Conservation (phyloP, 2,888 invertebrate genomes). For the Sinhomidia bicolor region DNA sequence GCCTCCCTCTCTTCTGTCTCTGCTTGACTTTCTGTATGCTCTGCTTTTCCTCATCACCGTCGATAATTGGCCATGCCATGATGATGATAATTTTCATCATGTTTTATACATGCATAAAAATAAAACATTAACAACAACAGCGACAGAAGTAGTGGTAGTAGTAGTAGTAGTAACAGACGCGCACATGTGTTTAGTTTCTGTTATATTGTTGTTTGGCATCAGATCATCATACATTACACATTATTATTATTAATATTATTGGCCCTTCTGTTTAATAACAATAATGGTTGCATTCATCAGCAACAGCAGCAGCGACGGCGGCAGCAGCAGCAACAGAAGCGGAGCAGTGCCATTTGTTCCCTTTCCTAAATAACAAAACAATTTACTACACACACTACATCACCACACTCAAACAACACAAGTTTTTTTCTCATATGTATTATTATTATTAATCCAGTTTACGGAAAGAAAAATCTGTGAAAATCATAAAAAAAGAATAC, state of each 20-base stretch:
- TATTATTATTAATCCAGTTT: slow-evolving; percentile 32
- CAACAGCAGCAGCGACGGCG: not conserved
- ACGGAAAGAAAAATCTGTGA: slow-evolving; percentile 61
- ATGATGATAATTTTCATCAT: slow-evolving; percentile 26
- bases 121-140: slow-evolving; percentile 48
- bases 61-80: slow-evolving; percentile 49
- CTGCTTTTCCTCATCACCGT: slow-evolving; percentile 50
- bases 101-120: slow-evolving; percentile 54
- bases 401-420: not conserved
- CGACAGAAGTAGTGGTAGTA: too few relatives aligned
- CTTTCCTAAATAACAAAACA: slow-evolving; percentile 28
- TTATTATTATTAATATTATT: slow-evolving; percentile 50
- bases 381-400: not conserved
- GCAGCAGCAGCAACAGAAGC: not conserved
- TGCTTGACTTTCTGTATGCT: slow-evolving; percentile 24
- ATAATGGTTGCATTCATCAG: slow-evolving; percentile 54
- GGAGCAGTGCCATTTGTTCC: not conserved
- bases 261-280: slow-evolving; percentile 52
- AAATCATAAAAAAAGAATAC: slow-evolving; percentile 53
- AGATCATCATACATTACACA: not conserved
- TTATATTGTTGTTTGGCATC: slow-evolving; percentile 40
- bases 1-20: not conserved
- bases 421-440: not conserved
- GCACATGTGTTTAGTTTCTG: slow-evolving; percentile 56
- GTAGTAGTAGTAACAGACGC: slow-evolving; percentile 35